Evolutionary conservation across 1,140 invertebrate genomes (phyloP), one percentile per base, ranked within the genome.

Genomic region (Ceratina calcarata): DNA sequence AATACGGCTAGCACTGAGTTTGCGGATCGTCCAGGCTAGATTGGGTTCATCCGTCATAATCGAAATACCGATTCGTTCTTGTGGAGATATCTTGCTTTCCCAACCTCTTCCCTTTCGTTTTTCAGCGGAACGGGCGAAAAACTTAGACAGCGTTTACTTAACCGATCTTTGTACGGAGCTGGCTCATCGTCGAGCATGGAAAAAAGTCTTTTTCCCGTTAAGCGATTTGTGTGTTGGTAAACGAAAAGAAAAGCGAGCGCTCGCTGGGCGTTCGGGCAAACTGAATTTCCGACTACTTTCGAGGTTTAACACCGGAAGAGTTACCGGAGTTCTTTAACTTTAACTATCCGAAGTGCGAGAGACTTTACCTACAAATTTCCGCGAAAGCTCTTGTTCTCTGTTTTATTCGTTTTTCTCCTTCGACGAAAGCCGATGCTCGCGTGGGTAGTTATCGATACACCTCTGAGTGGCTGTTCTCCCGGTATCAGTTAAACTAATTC

Each of bases 401-500:
- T 10, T 45, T 45, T 45, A 45, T 45, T 45, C 37, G 37, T 45
- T 45, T 45, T 10, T 45, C 37, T 10, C 37, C 37, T 7, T 45
- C 10, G 37, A 6, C 37, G 37, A 45, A 45, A 3, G 37, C 7
- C 37, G 37, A 6, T 45, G 6, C 3, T 45, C 8, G 37, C 37
- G 37, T 32, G 27, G 27, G 27, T 45, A 45, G 37, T 8, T 24
- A 32, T 45, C 24, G 58, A 37, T 51, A 80, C 32, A 75, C 45
- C 8, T 20, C 16, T 2, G 6, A 27, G 0, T 0, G 20, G 27
- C 61, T 67, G 60, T 76, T 85, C 60, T 73, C 79, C 20, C 84
- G 85, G 73, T 80, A 8, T 62, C 76, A 78, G 80, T 83, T 86
- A 87, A 86, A 86, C 67, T 84, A 87, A 86, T 87, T 10, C 37